Evolutionary conservation across 2,113 vertebrate species (phyloP).

Genomic region (pig (Sus scrofa)): DNA sequence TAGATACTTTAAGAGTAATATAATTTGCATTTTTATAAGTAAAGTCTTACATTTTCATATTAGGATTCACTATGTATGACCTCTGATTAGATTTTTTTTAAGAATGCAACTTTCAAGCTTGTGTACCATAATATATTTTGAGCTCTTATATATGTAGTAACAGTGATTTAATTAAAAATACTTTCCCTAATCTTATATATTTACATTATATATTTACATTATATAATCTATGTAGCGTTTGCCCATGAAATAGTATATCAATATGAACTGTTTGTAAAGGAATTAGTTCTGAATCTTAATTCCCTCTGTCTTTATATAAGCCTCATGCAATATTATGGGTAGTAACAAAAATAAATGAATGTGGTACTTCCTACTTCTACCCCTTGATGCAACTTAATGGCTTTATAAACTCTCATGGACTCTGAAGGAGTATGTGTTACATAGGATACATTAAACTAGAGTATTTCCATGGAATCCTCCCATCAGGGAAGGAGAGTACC

Average conservation of each 20-base stretch:
- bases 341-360: constrained; percentile 38
- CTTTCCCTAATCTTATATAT: neutral
- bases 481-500: neutral
- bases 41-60: constrained; percentile 58
- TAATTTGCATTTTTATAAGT: constrained; percentile 4
- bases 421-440: neutral
- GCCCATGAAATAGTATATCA: constrained; percentile 15
- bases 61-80: constrained; percentile 34
- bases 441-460: neutral
- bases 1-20: constrained; percentile 9
- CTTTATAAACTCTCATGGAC: neutral
- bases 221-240: constrained; percentile 39
- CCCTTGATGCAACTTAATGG: neutral
- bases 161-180: constrained; percentile 56
- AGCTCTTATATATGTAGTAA: constrained; percentile 40
- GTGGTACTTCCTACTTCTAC: neutral
- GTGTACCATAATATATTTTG: constrained; percentile 65
- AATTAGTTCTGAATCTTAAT: constrained; percentile 56
- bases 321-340: neutral
- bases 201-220: constrained; percentile 45
- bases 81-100: constrained; percentile 32
- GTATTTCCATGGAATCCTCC: constrained; percentile 3
- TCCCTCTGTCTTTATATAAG: neutral
- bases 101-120: constrained; percentile 28
- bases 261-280: constrained; percentile 15